Evolutionary conservation across 1,140 invertebrate species (phyloP), one percentile per base, ranked within the genome.

Genomic region (Apolygus lucorum): DNA sequence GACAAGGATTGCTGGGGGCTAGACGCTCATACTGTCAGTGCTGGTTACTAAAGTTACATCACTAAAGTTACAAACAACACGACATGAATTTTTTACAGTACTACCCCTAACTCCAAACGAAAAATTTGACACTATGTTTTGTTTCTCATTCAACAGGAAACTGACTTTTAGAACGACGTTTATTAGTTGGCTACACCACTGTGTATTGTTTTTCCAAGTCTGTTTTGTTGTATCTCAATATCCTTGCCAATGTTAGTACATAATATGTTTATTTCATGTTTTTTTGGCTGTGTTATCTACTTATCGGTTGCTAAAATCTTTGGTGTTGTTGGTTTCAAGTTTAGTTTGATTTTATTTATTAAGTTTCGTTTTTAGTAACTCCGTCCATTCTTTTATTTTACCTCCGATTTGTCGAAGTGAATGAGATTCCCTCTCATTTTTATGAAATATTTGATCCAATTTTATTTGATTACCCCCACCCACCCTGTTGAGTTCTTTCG

Each of bases 231-330:
- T 59, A 49, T 17, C 11, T 22, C 54, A 11, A 59, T 11, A 21
- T 59, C 54, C 54, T 59, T 59, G 54, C 54, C 54, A 59, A 11
- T 59, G 11, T 59, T 24, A 24, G 54, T 17, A 59, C 11, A 59
- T 17, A 59, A 59, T 17, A 59, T 59, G 11, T 59, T 59, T 11
- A 17, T 59, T 59, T 59, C 11, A 59, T 17, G n/a, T n/a, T 59
- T 59, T 59, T 59, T 59, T 22, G 54, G 54, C 54, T 59, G 54
- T 59, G 54, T 59, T 59, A 42, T 42, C 17, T 42, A 42, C 4
- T 42, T 42, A 42, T 42, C 34, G 34, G 34, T 42, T 42, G 4
- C 17, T 42, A 8, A 17, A 42, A 8, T 42, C 4, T 8, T 42
- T 42, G 34, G 34, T 42, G 34, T 42, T 42, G 34, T 42, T 42